These are phyloP conservation scores for Scaptomyza graminum DNA, from an alignment of 1,140 invertebrate genomes.

Conservation along the genomic window DNA sequence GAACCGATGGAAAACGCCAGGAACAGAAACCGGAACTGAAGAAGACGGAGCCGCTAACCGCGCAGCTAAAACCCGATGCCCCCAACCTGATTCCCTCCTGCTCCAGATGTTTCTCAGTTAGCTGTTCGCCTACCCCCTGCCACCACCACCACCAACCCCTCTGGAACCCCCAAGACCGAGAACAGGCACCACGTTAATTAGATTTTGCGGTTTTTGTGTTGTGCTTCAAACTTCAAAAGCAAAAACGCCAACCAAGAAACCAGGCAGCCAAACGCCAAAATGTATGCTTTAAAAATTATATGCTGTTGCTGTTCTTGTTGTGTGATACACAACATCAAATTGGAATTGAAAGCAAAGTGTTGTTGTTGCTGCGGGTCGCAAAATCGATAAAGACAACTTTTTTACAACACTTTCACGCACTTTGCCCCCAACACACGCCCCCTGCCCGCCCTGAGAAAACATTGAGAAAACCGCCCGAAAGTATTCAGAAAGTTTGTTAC, in stretches of 20 bases:
- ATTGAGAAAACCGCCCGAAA: conserved; percentile 73
- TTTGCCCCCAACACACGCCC: conserved; percentile 24
- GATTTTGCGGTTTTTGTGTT: conserved; percentile 81
- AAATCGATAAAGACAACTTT: conserved; percentile 77
- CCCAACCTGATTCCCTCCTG: neutral
- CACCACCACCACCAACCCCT: neutral
- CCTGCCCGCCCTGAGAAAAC: conserved; percentile 37
- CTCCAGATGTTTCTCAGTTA: neutral
- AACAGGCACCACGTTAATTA: conserved; percentile 78
- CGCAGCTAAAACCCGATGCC: conserved; percentile 42
- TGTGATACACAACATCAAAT: conserved; percentile 73
- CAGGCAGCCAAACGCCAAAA: conserved; percentile 72
- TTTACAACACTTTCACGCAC: conserved; percentile 79
- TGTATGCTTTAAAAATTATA: conserved; percentile 73
- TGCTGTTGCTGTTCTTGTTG: conserved; percentile 18
- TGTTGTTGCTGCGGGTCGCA: conserved; percentile 64
- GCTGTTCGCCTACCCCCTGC: neutral
- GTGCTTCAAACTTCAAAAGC: conserved; percentile 78
- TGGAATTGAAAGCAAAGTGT: conserved; percentile 61
- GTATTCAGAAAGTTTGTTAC: conserved; percentile 81
- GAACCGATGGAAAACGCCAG: conserved; percentile 54
- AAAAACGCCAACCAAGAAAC: conserved; percentile 25
- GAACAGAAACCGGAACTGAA: conserved; percentile 58
- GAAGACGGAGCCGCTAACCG: conserved; percentile 42
- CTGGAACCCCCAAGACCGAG: conserved; percentile 52